Base-by-base conservation (phyloP, 2,113 vertebrate genomes). In the Ameiurus melas region DNA sequence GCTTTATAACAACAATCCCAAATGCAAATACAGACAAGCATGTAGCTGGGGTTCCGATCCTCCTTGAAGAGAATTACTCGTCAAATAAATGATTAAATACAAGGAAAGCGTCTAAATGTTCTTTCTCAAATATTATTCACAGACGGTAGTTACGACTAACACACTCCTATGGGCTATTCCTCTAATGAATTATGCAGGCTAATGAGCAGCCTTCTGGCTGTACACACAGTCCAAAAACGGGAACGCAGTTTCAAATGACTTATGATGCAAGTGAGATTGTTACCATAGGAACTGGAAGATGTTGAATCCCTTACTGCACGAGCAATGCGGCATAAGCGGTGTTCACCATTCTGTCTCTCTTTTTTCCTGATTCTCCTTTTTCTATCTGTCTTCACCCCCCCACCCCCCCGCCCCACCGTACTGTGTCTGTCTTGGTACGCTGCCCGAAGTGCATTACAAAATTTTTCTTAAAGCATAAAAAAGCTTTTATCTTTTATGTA, bases 141-240 rank as follows among this genome's bases (percentile, higher is more conserved):
- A 82, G 84, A 85, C 78, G 17, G 36, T 64, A 68, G 80, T 64
- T 88, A 47, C 83, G 33, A 58, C 60, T 75, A 85, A 88, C 68
- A 79, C 60, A 83, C 80, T 86, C 82, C 90, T 89, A 84, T 43
- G 88, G 87, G 85, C 87, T 83, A 53, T 82, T 89, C 70, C 20
- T 81, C 75, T 90, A 87, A 86, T 89, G 84, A 87, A 90, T 87
- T 85, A 80, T 87, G 55, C 85, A 82, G 62, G 79, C 55, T 87
- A 90, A 87, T 85, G 85, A 90, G 86, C 81, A 81, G 66, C 87
- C 85, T 89, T 83, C 83, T 62, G 71, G 86, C 75, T 81, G 57
- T 82, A 84, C 87, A 88, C 80, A 84, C 80, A 39, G 64, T 87
- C 68, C 82, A 68, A 77, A 83, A 70, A 88, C 8, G 14, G 9